Evolutionary conservation across 23 tunicate genomes (phyloP).

Genomic region (Ascidia mentula): DNA sequence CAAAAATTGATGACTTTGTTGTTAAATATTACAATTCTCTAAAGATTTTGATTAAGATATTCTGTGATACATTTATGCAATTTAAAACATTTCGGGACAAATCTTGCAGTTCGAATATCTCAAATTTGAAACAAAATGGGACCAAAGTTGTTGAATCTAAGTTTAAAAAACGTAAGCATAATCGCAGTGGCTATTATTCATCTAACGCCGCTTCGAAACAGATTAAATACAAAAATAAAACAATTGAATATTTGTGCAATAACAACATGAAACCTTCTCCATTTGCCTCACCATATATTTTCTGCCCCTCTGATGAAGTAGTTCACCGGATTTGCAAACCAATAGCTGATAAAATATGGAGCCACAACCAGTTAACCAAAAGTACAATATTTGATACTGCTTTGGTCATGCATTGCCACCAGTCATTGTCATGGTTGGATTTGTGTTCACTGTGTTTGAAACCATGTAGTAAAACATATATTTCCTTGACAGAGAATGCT

Average conservation of each 20-base stretch:
- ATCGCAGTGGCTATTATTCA: background rate
- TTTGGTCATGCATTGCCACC: background rate
- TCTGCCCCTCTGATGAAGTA: no score
- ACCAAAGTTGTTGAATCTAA: background rate
- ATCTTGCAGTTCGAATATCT: background rate
- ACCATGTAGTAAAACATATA: background rate
- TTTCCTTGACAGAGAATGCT: background rate
- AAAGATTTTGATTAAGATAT: background rate
- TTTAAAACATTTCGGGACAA: background rate
- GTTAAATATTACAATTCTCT: background rate
- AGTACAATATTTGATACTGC: background rate
- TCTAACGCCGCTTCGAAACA: background rate
- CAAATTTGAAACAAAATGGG: background rate
- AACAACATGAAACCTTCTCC: no score
- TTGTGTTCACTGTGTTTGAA: background rate
- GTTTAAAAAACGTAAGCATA: background rate
- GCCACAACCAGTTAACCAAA: background rate
- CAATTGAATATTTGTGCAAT: no score
- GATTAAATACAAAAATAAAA: background rate
- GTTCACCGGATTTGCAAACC: no score
- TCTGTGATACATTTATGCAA: background rate
- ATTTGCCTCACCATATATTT: no score
- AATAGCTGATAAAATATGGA: background rate
- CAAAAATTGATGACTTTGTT: background rate
- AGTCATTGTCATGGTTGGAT: background rate